Evolutionary conservation across 2,888 invertebrate species (phyloP), one percentile per base, ranked within the genome.

Genomic region (Meloe dianella): DNA sequence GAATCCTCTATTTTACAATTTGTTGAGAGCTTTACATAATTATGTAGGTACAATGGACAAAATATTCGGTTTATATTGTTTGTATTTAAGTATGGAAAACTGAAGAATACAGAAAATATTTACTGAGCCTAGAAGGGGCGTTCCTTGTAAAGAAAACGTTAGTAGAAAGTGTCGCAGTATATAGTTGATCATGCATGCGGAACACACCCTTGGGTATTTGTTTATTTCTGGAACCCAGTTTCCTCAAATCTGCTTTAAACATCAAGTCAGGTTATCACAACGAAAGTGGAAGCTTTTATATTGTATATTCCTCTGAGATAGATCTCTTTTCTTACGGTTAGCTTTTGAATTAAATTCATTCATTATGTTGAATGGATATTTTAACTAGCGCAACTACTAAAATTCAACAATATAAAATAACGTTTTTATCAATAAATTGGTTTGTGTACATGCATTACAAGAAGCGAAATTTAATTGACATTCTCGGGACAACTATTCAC

Each of bases 131-230:
- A 14, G 22, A 24, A 22, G 65, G 30, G 57, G 62, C 41, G 59
- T 57, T 24, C 66, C 58, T 63, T 61, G 57, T n/a, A 58, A 60
- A 60, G 41, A 51, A 32, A 56, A 7, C 59, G 65, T 65, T 68
- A 56, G 65, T 24, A 60, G 62, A 61, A 65, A 64, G 63, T 65
- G 65, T 68, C 65, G 54, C 63, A 14, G 35, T 61, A 57, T 64
- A 56, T 56, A 67, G 63, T 68, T 68, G 68, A 68, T 68, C 65
- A 68, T 68, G 68, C 68, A 68, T 68, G 68, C 68, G 58, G 65
- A 68, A 68, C 68, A 63, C 65, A 68, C 68, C 68, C 68, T 47
- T 9, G 57, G 61, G 60, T 68, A 60, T 65, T 60, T 68, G 68
- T 68, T 66, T 68, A 66, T 68, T 68, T 68, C 63, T 65, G 60